A percentile compares a stretch with the other conserved stretches of the same genome.
These are phyloP conservation scores for Euleptes europaea DNA, from an alignment of 2,113 vertebrate genomes.

Conservation along the genomic window DNA sequence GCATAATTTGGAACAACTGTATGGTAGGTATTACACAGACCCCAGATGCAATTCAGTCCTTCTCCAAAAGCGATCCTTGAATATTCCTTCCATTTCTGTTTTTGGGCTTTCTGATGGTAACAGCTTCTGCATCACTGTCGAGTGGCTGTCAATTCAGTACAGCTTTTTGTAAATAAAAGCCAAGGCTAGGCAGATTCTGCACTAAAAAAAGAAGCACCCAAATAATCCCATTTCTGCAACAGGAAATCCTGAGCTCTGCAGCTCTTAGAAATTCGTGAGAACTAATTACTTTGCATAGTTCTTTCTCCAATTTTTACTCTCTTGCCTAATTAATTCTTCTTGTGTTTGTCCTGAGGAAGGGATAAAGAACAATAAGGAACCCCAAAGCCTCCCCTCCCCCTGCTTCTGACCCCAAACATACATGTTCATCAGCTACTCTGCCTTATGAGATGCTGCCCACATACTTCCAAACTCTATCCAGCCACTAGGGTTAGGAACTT, in stretches of 20 bases:
- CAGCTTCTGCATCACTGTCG: not conserved
- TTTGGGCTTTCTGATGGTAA: not conserved
- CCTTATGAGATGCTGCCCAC: not conserved
- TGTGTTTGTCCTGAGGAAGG: not conserved
- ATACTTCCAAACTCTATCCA: not conserved
- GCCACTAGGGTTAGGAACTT: not conserved
- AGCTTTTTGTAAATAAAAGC: not conserved
- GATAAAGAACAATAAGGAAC: not conserved
- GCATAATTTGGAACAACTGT: not conserved
- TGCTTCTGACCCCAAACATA: not conserved
- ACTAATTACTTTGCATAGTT: not conserved
- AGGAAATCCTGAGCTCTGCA: too few species aligned
- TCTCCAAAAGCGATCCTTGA: not conserved
- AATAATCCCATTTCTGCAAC: too few species aligned
- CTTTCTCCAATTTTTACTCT: too few species aligned
- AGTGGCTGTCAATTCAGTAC: not conserved
- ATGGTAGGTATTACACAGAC: not conserved
- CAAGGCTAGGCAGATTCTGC: not conserved
- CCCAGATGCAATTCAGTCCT: not conserved
- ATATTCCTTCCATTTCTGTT: not conserved
- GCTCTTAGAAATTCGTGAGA: too few species aligned
- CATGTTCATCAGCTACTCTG: too few species aligned
- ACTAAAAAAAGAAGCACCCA: too few species aligned
- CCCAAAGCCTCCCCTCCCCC: not conserved
- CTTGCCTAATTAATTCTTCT: not conserved